Conservation (phyloP, 2,797 vertebrate genomes). For the Hydrolagus colliei region DNA sequence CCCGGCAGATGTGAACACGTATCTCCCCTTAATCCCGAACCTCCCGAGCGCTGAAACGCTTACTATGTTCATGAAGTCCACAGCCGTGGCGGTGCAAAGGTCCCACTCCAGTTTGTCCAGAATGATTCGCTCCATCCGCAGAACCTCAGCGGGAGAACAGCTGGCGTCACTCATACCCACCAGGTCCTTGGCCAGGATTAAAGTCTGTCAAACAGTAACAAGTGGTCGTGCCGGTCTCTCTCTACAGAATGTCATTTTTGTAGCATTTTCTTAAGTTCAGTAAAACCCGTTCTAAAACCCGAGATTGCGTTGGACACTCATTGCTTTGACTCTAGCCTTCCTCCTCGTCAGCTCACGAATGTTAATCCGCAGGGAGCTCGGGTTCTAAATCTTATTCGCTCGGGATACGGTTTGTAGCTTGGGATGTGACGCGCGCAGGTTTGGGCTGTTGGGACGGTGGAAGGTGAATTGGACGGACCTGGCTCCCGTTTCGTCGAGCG, state of each 20-base stretch:
- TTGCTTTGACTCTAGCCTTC: background rate
- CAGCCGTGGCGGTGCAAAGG: constrained; percentile 67
- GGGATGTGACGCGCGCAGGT: no score
- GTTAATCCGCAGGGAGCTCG: no score
- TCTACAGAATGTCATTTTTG: constrained; percentile 25
- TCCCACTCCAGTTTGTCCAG: constrained; percentile 79
- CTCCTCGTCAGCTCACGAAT: no score
- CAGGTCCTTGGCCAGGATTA: constrained; percentile 67
- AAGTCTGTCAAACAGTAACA: constrained; percentile 60
- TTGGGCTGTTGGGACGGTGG: no score
- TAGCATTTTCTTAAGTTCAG: constrained; percentile 7
- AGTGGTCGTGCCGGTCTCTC: constrained; percentile 31
- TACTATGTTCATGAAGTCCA: constrained; percentile 71
- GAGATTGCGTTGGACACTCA: background rate
- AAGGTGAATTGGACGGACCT: no score
- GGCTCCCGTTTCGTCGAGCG: no score
- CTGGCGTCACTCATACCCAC: constrained; percentile 66
- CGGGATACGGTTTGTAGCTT: no score
- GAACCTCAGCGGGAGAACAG: constrained; percentile 72
- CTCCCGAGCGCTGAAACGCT: background rate
- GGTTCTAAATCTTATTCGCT: no score
- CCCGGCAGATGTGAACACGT: background rate
- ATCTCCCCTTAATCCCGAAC: no score
- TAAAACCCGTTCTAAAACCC: background rate
- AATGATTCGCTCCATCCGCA: constrained; percentile 76